These are phyloP conservation scores for Entomobrya proxima DNA, from an alignment of 2,888 invertebrate genomes.

Conservation along the genomic window DNA sequence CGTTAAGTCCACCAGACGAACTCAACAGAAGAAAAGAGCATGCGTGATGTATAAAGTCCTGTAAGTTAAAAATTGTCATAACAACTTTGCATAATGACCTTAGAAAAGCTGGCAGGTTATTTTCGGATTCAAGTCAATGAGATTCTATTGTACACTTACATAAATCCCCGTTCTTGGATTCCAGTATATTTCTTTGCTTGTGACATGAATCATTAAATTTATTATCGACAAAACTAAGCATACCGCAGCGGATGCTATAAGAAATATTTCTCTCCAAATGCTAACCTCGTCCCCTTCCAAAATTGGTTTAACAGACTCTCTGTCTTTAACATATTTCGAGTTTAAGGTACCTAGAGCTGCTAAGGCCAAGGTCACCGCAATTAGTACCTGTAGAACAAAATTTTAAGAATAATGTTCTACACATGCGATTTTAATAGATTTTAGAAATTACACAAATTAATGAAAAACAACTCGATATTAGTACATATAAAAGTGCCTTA, in stretches of 20 bases:
- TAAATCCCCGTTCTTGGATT: conserved; percentile 37
- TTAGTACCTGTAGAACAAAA: too few relatives aligned
- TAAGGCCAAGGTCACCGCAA: background rate
- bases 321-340: conserved; percentile 48
- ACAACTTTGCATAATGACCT: too few relatives aligned
- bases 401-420: background rate
- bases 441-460: background rate
- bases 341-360: background rate
- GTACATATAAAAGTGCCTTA: conserved; percentile 28
- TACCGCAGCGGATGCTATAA: conserved; percentile 13
- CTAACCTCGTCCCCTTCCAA: conserved; percentile 31
- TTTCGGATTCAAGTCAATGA: too few relatives aligned
- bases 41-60: conserved; percentile 52
- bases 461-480: background rate
- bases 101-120: too few relatives aligned
- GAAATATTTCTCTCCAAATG: conserved; percentile 49
- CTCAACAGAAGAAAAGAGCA: conserved; percentile 1
- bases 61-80: too few relatives aligned
- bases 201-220: conserved; percentile 10
- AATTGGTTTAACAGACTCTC: background rate
- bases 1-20: conserved; percentile 7
- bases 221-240: conserved; percentile 13
- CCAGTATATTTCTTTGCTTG: conserved; percentile 44
- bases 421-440: background rate
- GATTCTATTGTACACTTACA: too few relatives aligned